phyloP scores from a whole-genome alignment of 2,113 vertebrate genomes.

The Oceanodroma tethys region DNA sequence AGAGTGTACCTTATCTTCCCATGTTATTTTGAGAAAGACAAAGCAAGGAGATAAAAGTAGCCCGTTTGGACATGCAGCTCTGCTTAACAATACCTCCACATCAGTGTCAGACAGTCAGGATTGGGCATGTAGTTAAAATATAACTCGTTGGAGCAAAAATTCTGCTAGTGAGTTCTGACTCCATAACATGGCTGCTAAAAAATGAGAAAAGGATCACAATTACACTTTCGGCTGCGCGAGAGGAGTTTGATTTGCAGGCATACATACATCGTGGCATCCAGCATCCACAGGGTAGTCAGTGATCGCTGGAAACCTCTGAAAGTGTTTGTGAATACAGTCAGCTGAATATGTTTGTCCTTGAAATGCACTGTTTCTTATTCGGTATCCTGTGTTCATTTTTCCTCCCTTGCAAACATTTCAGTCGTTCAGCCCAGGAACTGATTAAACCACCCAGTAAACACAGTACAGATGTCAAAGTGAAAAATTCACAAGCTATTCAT shows the following conservation, averaged over 20 bases:
- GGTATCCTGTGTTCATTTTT: conserved; percentile 47
- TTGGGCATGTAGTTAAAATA: conserved; percentile 33
- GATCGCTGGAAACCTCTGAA: neutral
- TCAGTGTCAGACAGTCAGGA: neutral
- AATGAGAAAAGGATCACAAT: neutral
- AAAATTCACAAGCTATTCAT: conserved; percentile 65
- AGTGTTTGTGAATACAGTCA: conserved; percentile 13
- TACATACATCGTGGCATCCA: neutral
- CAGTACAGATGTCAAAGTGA: conserved; percentile 64
- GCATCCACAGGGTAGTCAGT: neutral
- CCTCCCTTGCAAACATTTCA: conserved; percentile 53
- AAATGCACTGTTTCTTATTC: conserved; percentile 49
- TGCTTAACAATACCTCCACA: conserved; percentile 7
- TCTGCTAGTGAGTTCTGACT: neutral
- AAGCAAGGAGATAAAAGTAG: conserved; percentile 60
- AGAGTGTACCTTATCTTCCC: conserved; percentile 39
- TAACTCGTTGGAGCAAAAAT: neutral
- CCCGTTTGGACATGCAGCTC: conserved; percentile 6
- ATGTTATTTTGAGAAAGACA: conserved; percentile 61
- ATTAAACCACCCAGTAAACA: conserved; percentile 58
- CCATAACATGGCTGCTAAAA: neutral
- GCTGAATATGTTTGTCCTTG: conserved; percentile 49
- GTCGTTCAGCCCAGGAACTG: conserved; percentile 44
- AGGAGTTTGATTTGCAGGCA: neutral
- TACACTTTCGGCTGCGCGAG: neutral